Base-by-base conservation (phyloP, 2,888 invertebrate genomes). In the Melipona bicolor region DNA sequence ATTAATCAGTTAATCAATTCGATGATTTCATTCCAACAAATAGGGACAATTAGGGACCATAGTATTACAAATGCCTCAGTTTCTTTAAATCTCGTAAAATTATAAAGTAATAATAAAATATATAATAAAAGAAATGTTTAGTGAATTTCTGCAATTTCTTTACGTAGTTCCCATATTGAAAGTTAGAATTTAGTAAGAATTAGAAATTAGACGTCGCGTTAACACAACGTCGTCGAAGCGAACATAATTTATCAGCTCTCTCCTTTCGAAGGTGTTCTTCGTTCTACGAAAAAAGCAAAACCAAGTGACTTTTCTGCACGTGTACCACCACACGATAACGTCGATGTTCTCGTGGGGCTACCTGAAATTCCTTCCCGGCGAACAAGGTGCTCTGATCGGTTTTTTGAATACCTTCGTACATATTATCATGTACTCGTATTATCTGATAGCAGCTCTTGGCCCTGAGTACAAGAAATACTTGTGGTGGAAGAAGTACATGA, bases 401-500 rank as follows among this genome's bases (percentile, higher is more conserved):
- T 95, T 97, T 87, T 93, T 97, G 5, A 98, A 98, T 93, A 96
- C 97, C 0, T 95, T 97, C 81, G 97, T 98, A 0, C 98, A 98
- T 92, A 96, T 97, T 0, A 95, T 98, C 87, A 98, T 98, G 98
- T 98, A 98, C 92, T 95, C 96, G 0, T 98, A 98, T 92, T 98
- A 98, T 90, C 96, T 97, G 62, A 94, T 98, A 92, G 95, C 98
- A 0, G 97, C 97, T 0, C 94, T 97, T 83, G 98, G 98, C 21
- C 97, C 97, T 0, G 93, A 95, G 49, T 96, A 96, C 86, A 96
- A 96, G 82, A 97, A 97, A 91, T 97, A 97, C 93, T 95, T 98
- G 69, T 97, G 97, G 96, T 98, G 98, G 98, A 98, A 98, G 94
- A 97, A 97, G 89, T 97, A 98, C 92, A 96, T 98, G 95, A 98